phyloP scores from a whole-genome alignment of 2,888 invertebrate genomes.

The Caenorhabditis angaria region DNA sequence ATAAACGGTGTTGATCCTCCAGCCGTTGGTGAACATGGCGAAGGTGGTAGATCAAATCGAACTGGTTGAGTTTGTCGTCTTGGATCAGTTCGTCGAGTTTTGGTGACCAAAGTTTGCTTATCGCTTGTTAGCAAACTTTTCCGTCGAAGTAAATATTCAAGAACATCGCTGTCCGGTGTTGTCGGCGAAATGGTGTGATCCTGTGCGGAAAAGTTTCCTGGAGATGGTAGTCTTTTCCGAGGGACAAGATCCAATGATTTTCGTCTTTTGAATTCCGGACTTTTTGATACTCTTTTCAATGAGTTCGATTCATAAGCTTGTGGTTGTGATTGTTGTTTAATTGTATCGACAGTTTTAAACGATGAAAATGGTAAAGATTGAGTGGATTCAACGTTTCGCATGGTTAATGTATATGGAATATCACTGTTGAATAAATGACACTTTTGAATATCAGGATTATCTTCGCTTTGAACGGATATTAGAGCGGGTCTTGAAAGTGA shows the following conservation, averaged over 20 bases:
- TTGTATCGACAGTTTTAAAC: slow-evolving; percentile 43
- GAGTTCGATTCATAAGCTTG: slow-evolving; percentile 36
- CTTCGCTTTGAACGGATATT: slow-evolving; percentile 70
- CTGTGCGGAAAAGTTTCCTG: slow-evolving; percentile 69
- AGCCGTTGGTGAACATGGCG: slow-evolving; percentile 44
- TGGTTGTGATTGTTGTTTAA: slow-evolving; percentile 27
- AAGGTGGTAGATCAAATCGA: slow-evolving; percentile 60
- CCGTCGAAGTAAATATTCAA: slow-evolving; percentile 65
- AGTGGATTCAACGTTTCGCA: slow-evolving; percentile 64
- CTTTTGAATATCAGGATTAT: slow-evolving; percentile 66
- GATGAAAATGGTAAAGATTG: slow-evolving; percentile 41
- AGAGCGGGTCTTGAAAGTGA: slow-evolving; percentile 53
- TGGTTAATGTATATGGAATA: slow-evolving; percentile 72
- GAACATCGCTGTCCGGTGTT: slow-evolving; percentile 66
- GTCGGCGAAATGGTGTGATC: slow-evolving; percentile 71
- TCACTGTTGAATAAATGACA: slow-evolving; percentile 62
- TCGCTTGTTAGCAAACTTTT: slow-evolving; percentile 65
- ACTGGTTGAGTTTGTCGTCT: slow-evolving; percentile 72
- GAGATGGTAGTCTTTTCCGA: slow-evolving; percentile 68
- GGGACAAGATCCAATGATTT: slow-evolving; percentile 68
- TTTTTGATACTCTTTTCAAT: slow-evolving; percentile 43
- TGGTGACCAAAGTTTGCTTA: slow-evolving; percentile 37
- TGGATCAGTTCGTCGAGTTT: slow-evolving; percentile 71
- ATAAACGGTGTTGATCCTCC: slow-evolving; percentile 56
- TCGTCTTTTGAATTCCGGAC: slow-evolving; percentile 50